Base-by-base conservation (phyloP, 2,888 invertebrate genomes). In the Nipponacmea schrenckii region DNA sequence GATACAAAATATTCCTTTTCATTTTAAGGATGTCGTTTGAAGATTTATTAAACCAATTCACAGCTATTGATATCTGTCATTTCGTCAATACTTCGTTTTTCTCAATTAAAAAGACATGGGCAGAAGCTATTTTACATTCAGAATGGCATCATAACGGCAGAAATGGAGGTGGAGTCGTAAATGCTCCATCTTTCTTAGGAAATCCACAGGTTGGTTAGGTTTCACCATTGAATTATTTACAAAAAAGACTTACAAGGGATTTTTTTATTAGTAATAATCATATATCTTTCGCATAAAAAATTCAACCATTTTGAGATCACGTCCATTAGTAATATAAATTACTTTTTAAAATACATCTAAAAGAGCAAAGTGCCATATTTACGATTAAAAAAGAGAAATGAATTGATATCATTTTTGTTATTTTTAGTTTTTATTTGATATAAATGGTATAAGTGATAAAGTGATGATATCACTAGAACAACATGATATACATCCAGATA, bases 21-120 rank as follows among this genome's bases (percentile, higher is more conserved):
- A 5, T 31, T 74, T 81, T 10, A 80, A 92, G 92, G 92, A 92
- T 92, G 91, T 90, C 91, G 0, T 90, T 91, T 83, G 91, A 91
- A 68, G 91, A 92, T 81, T 92, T 92, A 78, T 88, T 91, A 48
- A 84, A 84, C 26, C 89, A 91, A 78, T 92, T 92, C 85, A 91
- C 91, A 1, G 91, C 91, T 79, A 86, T 92, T 45, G 91, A 91
- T 69, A 89, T 92, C 45, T 91, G 92, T 74, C 91, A 91, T 73
- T 86, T 92, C 73, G 90, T 92, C 75, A 91, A 91, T 84, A 92
- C 92, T 2, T 89, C 90, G 56, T 84, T 90, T 69, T 90, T 92
- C 80, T 89, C 90, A 15, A 80, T 90, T 31, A 88, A 89, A 68
- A 90, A 90, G 77, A 86, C 90, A 3, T 91, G 91, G 91, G 80